Percentiles rank a stretch among this genome's conserved stretches.
phyloP scores from a whole-genome alignment of 2,888 invertebrate genomes.

The Pyrrhia umbra region DNA sequence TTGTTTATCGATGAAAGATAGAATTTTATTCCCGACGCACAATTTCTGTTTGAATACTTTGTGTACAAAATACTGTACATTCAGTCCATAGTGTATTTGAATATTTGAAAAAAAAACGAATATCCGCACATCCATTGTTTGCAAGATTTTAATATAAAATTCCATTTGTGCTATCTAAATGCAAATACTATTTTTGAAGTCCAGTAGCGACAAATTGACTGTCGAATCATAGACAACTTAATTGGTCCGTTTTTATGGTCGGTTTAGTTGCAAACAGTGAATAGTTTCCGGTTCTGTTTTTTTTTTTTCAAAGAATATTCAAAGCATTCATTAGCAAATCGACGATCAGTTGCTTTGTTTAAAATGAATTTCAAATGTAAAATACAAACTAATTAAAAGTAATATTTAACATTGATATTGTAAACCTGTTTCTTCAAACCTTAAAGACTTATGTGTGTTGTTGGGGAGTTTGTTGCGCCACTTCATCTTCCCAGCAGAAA shows the following conservation, averaged over 20 bases:
- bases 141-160: conserved; percentile 30
- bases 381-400: too few species aligned
- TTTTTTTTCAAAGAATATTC: neutral
- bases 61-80: conserved; percentile 5
- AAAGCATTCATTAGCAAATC: neutral
- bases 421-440: too few species aligned
- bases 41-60: neutral
- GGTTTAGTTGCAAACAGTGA: neutral
- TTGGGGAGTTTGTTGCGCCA: too few species aligned
- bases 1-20: neutral
- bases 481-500: too few species aligned
- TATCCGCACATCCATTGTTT: conserved; percentile 18
- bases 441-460: too few species aligned
- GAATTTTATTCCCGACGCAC: neutral
- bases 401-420: too few species aligned
- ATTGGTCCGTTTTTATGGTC: neutral
- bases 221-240: conserved; percentile 2
- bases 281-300: neutral
- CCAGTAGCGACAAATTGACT: conserved; percentile 4
- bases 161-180: conserved; percentile 32
- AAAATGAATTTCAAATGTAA: too few species aligned
- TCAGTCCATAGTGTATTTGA: conserved; percentile 4
- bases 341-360: too few species aligned
- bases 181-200: conserved; percentile 24
- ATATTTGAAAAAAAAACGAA: conserved; percentile 15